Evolutionary conservation across 2,888 invertebrate species (phyloP), one percentile per base, ranked within the genome.

Genomic region (Trichopoda pennipes): DNA sequence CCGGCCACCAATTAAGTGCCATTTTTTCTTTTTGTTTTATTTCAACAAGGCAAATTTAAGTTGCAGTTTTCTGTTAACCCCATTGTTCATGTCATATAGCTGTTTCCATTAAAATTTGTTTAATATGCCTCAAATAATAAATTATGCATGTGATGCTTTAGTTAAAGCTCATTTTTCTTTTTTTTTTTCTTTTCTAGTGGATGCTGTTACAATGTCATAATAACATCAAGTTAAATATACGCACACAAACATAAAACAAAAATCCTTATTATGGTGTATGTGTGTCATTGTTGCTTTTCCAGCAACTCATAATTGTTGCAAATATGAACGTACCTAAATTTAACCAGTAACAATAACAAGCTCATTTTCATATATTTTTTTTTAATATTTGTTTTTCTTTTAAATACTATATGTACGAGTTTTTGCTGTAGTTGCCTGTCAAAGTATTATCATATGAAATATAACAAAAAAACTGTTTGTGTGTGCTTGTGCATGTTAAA

Each of bases 131-230:
- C 70, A 78, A 76, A 78, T 70, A 74, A 81, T 81, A 74, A 81
- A 81, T 81, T 78, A 81, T 81, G 70, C 78, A 81, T 78, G 69
- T 78, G 74, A 78, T 66, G 74, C 47, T 75, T 64, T 60, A 64
- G 28, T 35, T 69, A 68, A 72, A 76, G 55, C 72, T 49, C 53
- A 66, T 72, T 72, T 56, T 17, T 53, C 28, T n/a, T 81, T 47
- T 12, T 76, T 44, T n/a, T 3, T 19, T 14, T 16, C 4, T 6
- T 56, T 47, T 47, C 55, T 38, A 49, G 49, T 56, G 17, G 49
- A 21, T 38, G 51, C 58, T 66, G 66, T 44, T 73, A 61, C 72
- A 61, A 61, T 63, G 73, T 44, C 74, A 51, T 58, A 56, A 58
- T n/a, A 64, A 61, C 28, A 66, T 64, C 23, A 47, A 32, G 35